Evolutionary conservation across 2,113 vertebrate genomes (phyloP), one percentile per base, ranked within the genome.

Genomic region (Kryptolebias marmoratus): DNA sequence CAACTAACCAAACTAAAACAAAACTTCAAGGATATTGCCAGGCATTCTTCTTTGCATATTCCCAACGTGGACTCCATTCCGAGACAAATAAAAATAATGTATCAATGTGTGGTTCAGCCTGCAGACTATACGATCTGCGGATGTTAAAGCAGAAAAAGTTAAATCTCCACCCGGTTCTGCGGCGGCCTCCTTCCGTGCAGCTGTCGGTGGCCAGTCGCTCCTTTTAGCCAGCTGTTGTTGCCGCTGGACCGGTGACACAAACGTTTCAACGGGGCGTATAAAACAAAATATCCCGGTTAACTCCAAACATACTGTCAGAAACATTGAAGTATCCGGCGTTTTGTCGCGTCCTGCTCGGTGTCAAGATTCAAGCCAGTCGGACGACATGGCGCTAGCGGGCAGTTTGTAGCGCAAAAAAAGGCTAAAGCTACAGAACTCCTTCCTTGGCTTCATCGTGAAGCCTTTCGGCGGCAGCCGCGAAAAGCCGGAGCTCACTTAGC

Each of bases 1-100:
- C 10, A 32, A 74, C 74, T 84, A 50, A 55, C 18, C 53, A 62
- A 55, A 64, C 48, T 31, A 0, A 27, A 71, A 76, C 53, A 69
- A 28, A 62, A 71, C 66, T 75, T 3, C 54, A 94, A 95, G 93
- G 94, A 95, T 95, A 95, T 94, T 76, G 90, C 85, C 87, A 95
- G 72, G 57, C 93, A 94, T 55, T 85, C 82, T 50, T 92, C 89
- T 44, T 75, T 68, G 77, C 73, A 31, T 16, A 93, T 79, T 36
- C 90, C 90, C 52, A 83, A 54, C 48, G 89, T 75, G 11, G 85
- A 58, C 64, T 94, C 89, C 94, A 94, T 95, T 80, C 81, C 83
- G 9, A 60, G 15, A 27, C 3, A n/a, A 42, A 64, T 13, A 44
- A 32, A 2, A 30, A 30, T 27, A 75, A 69, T 22, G 22, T 22